phyloP scores from a whole-genome alignment of 2,888 invertebrate species.

The Chalcis sispes region DNA sequence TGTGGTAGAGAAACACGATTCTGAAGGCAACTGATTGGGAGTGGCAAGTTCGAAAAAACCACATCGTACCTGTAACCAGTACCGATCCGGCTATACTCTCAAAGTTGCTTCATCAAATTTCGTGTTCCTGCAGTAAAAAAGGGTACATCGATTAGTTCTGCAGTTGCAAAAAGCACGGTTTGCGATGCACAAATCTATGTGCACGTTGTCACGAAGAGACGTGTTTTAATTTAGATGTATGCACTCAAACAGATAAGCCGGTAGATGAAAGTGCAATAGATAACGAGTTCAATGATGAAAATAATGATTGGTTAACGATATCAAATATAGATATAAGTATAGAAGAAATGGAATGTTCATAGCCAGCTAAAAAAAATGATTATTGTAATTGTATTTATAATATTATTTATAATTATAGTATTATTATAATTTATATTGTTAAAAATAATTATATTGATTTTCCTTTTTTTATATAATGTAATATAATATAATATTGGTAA shows the following conservation, averaged over 20 bases:
- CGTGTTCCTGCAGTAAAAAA: constrained; percentile 51
- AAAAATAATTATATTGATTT: too few relatives aligned
- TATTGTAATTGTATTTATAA: too few relatives aligned
- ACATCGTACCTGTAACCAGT: constrained; percentile 58
- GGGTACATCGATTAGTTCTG: constrained; percentile 57
- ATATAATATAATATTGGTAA: too few relatives aligned
- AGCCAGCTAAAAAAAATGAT: too few relatives aligned
- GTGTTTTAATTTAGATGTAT: constrained; percentile 56
- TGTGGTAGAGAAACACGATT: constrained; percentile 58
- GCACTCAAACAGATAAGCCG: constrained; percentile 44
- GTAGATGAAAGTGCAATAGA: constrained; percentile 24
- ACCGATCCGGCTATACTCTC: constrained; percentile 57
- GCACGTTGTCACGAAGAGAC: constrained; percentile 58
- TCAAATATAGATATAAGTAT: too few relatives aligned
- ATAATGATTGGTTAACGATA: too few relatives aligned
- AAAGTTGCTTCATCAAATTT: constrained; percentile 58
- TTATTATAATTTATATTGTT: too few relatives aligned
- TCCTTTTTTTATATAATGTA: too few relatives aligned
- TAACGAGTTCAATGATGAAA: neutral
- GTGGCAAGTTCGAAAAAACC: constrained; percentile 56
- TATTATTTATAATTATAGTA: too few relatives aligned
- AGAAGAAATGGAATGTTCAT: too few relatives aligned
- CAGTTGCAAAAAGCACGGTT: constrained; percentile 56
- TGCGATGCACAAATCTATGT: constrained; percentile 58
- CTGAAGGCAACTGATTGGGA: constrained; percentile 59